phyloP scores from a whole-genome alignment of 2,888 invertebrate species.

The Amblyteles armatorius region DNA sequence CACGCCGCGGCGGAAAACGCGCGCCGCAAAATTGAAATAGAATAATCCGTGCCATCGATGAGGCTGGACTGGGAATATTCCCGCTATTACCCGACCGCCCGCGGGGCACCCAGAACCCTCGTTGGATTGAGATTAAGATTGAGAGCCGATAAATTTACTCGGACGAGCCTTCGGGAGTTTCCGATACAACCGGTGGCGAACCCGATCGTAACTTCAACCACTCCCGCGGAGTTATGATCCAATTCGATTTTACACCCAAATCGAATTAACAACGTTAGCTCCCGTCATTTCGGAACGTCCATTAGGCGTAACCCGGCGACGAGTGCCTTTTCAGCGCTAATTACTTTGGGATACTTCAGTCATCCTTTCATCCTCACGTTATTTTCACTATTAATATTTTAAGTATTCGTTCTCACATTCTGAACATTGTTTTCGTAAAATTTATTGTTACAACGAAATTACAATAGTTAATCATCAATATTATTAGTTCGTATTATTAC shows the following conservation, averaged over 20 bases:
- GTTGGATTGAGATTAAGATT: conserved; percentile 54
- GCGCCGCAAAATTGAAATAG: conserved; percentile 44
- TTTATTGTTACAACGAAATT: background rate
- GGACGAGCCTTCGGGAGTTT: conserved; percentile 19
- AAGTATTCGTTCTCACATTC: background rate
- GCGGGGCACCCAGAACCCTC: background rate
- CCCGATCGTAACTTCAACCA: conserved; percentile 21
- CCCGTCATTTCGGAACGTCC: conserved; percentile 3
- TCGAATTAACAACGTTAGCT: background rate
- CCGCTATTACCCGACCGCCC: background rate
- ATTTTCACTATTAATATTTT: background rate
- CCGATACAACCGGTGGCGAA: conserved; percentile 29
- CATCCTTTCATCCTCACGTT: background rate
- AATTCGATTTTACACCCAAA: conserved; percentile 23
- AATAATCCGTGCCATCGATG: conserved; percentile 36
- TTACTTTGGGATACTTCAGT: background rate
- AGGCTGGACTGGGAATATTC: conserved; percentile 42
- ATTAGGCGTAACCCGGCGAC: background rate
- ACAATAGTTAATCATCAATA: background rate
- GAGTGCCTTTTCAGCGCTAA: background rate
- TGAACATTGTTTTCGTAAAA: background rate
- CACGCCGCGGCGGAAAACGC: background rate
- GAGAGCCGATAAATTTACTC: conserved; percentile 24
- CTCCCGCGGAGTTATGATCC: conserved; percentile 20
- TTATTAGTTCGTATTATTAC: background rate